These are phyloP conservation scores for Asteroscopus sphinx DNA, from an alignment of 2,888 invertebrate genomes.

Conservation along the genomic window DNA sequence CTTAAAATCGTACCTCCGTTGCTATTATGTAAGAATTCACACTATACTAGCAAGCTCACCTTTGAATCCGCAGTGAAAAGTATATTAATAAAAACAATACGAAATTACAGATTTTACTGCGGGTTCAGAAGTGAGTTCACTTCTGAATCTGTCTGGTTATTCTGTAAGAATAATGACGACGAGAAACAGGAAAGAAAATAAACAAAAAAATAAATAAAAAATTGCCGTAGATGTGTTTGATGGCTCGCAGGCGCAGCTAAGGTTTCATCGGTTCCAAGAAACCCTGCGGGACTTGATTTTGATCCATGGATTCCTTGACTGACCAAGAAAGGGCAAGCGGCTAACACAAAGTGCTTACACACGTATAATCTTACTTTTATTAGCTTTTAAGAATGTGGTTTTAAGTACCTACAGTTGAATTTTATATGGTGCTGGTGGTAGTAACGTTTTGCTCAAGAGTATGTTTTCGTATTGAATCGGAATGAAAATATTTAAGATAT, in stretches of 20 bases:
- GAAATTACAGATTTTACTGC: too few species aligned
- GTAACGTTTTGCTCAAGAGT: not conserved
- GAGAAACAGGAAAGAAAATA: slow-evolving; percentile 16
- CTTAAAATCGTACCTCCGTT: too few species aligned
- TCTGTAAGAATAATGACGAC: slow-evolving; percentile 5
- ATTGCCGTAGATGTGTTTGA: slow-evolving; percentile 33
- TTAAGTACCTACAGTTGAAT: slow-evolving; percentile 6
- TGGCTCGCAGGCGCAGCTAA: slow-evolving; percentile 43
- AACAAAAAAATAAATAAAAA: slow-evolving; percentile 35
- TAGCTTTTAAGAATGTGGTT: slow-evolving; percentile 35
- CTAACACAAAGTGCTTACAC: slow-evolving; percentile 54
- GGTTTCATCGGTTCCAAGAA: slow-evolving; percentile 66
- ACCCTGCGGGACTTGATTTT: slow-evolving; percentile 68
- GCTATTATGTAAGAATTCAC: too few species aligned
- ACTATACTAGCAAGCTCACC: too few species aligned
- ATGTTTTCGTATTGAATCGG: not conserved
- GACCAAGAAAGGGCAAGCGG: slow-evolving; percentile 63
- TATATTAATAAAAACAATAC: too few species aligned
- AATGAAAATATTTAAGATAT: not conserved
- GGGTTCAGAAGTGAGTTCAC: too few species aligned
- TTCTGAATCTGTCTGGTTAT: too few species aligned
- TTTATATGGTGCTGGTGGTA: not conserved
- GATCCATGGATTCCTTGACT: slow-evolving; percentile 63
- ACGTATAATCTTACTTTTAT: slow-evolving; percentile 41
- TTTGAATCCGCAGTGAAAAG: too few species aligned